These are phyloP conservation scores for Ptilorrhoa leucosticta DNA, from an alignment of 2,113 vertebrate species.

Conservation along the genomic window DNA sequence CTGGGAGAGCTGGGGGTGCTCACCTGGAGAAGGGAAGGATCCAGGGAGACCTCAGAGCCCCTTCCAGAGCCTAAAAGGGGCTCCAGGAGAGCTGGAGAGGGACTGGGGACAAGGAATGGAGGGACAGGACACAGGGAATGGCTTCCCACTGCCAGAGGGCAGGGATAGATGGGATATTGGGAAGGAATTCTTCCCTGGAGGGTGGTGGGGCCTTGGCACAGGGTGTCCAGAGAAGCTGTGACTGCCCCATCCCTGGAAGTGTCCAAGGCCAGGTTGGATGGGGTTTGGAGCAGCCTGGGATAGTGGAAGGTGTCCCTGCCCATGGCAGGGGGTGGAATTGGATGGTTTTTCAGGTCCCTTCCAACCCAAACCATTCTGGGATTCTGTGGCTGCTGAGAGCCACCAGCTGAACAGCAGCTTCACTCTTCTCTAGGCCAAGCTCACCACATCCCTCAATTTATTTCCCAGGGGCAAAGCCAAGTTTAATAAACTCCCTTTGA, in stretches of 20 bases:
- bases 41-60: neutral
- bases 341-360: fast-evolving
- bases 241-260: neutral
- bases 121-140: neutral
- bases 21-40: neutral
- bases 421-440: neutral
- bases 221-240: neutral
- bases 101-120: neutral
- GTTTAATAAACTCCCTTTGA: neutral
- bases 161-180: neutral
- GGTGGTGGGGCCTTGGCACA: neutral
- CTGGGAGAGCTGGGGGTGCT: neutral
- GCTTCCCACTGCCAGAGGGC: neutral
- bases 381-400: neutral
- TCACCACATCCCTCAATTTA: neutral
- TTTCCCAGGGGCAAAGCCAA: neutral
- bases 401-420: neutral
- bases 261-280: fast-evolving
- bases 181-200: fast-evolving
- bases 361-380: neutral
- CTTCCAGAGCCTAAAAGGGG: neutral
- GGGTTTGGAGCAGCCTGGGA: neutral
- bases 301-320: fast-evolving
- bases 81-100: neutral
- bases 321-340: fast-evolving